Conservation (phyloP, 2,113 vertebrate species). For the Chloropsis hardwickii region DNA sequence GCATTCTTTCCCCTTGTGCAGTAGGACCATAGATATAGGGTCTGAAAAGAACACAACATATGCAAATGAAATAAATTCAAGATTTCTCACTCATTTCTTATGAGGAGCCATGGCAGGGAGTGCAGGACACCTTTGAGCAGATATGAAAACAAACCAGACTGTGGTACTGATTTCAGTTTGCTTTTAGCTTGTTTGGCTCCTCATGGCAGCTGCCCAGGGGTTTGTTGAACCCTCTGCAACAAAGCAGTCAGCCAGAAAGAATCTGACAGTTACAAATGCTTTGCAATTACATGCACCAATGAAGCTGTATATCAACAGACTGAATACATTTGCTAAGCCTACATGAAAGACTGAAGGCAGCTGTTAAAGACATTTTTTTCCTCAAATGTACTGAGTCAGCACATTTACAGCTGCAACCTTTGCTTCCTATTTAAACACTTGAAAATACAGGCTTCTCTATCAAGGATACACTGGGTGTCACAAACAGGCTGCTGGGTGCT, state of each 20-base stretch:
- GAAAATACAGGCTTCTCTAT: background rate
- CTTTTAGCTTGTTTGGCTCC: background rate
- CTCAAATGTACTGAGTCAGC: constrained; percentile 27
- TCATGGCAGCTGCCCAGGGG: background rate
- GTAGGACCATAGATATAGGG: constrained; percentile 97
- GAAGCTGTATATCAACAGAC: background rate
- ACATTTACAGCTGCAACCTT: constrained; percentile 40
- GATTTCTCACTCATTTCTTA: background rate
- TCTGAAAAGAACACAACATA: constrained; percentile 63
- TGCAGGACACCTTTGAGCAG: background rate
- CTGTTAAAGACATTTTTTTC: constrained; percentile 25
- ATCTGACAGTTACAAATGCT: constrained; percentile 44
- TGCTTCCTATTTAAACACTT: background rate
- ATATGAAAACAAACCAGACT: background rate
- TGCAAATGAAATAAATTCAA: background rate
- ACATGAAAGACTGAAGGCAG: constrained; percentile 43
- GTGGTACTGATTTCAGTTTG: background rate
- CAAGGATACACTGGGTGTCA: background rate
- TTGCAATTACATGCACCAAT: background rate
- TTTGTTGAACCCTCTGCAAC: background rate
- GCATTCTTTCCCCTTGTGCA: constrained; percentile 96
- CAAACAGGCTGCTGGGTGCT: background rate
- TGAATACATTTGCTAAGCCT: constrained; percentile 5
- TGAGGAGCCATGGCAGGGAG: background rate
- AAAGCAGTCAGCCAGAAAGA: constrained; percentile 22